A percentile compares a stretch with the other conserved stretches of the same genome.
These are phyloP conservation scores for Xestia ashworthii DNA, from an alignment of 2,888 invertebrate species.

Conservation along the genomic window DNA sequence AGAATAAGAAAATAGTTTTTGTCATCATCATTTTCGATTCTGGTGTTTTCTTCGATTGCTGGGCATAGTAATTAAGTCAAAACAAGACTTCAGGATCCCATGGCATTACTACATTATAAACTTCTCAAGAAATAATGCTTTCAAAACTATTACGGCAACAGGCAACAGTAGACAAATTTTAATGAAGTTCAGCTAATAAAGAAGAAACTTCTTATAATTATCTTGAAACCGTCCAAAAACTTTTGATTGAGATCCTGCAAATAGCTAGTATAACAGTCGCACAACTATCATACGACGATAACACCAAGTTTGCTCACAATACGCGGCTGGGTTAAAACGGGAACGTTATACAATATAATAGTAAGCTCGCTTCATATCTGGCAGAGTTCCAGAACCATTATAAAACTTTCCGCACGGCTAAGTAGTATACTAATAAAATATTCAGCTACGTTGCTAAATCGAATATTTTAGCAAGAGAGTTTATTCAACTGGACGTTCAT, in stretches of 20 bases:
- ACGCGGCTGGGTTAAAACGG: conserved; percentile 57
- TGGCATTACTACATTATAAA: not conserved
- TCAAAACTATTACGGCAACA: not conserved
- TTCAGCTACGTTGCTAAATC: conserved; percentile 70
- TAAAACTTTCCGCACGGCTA: conserved; percentile 83
- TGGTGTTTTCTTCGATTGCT: not conserved
- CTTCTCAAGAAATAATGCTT: not conserved
- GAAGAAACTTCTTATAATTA: conserved; percentile 9
- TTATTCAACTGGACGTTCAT: not conserved
- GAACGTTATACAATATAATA: conserved; percentile 69
- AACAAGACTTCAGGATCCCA: not conserved
- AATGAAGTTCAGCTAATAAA: not conserved
- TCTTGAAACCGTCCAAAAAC: conserved; percentile 14
- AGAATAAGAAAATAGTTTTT: not conserved
- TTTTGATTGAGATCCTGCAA: conserved; percentile 23
- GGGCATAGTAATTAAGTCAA: not conserved
- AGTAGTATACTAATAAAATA: conserved; percentile 85
- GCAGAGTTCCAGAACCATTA: conserved; percentile 85
- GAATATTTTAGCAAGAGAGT: not conserved
- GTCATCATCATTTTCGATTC: not conserved
- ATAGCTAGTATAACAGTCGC: conserved; percentile 18
- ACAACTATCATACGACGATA: conserved; percentile 45
- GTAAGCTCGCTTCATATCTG: conserved; percentile 75
- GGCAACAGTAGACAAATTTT: not conserved
- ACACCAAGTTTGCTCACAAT: conserved; percentile 54